phyloP scores from a whole-genome alignment of 2,888 invertebrate genomes.

The Nysson spinosus region DNA sequence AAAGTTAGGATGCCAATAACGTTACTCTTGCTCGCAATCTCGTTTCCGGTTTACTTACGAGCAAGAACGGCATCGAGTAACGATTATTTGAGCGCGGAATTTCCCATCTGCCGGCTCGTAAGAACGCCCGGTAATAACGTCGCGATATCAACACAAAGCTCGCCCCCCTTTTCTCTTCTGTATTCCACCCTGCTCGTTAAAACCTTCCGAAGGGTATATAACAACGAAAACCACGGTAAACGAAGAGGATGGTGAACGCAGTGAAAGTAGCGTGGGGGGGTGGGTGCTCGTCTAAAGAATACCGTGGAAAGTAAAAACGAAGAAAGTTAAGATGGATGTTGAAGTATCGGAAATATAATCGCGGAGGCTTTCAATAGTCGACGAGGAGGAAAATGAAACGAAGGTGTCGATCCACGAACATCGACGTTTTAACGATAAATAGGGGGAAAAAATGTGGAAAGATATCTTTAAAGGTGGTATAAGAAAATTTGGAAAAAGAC shows the following conservation, averaged over 20 bases:
- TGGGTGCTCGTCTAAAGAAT: constrained; percentile 7
- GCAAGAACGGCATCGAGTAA: not conserved
- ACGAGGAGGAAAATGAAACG: not conserved
- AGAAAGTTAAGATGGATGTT: constrained; percentile 25
- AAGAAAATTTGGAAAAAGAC: constrained; percentile 2
- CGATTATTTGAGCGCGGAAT: constrained; percentile 46
- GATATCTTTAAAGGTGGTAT: constrained; percentile 15
- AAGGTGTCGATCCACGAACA: no score
- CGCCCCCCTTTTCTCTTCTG: constrained; percentile 42
- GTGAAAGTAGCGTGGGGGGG: constrained; percentile 8
- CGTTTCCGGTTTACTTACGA: constrained; percentile 20
- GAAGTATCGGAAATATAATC: constrained; percentile 17
- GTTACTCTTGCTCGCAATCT: constrained; percentile 19
- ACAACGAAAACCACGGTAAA: not conserved
- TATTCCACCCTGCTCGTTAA: constrained; percentile 68
- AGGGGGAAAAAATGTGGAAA: no score
- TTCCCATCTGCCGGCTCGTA: constrained; percentile 53
- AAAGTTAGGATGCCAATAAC: constrained; percentile 1
- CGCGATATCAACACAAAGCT: constrained; percentile 66
- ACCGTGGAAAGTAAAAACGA: constrained; percentile 2
- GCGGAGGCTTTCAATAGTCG: constrained; percentile 11
- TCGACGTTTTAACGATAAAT: no score
- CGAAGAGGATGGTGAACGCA: constrained; percentile 3
- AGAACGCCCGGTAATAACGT: constrained; percentile 60
- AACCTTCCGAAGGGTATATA: constrained; percentile 52